phyloP scores from a whole-genome alignment of 2,113 vertebrate genomes.

The Sphyrna mokarran region DNA sequence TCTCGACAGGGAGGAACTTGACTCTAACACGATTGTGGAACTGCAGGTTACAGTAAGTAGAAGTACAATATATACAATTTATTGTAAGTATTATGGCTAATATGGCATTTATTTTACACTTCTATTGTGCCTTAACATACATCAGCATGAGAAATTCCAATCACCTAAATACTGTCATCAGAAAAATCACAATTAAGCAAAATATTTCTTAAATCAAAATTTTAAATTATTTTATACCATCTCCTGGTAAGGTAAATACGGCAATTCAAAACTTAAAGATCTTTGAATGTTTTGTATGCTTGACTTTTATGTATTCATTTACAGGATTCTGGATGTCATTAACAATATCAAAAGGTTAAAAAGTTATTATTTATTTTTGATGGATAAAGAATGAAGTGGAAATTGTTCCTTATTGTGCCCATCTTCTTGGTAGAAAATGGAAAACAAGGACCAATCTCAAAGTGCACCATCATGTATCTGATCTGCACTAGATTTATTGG shows the following conservation, averaged over 20 bases:
- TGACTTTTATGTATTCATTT: not conserved
- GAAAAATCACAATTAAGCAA: not conserved
- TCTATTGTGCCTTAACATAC: not conserved
- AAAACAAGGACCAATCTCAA: not conserved
- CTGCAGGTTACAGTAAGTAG: conserved; percentile 66
- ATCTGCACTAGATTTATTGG: not conserved
- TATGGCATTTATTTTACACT: not conserved
- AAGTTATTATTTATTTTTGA: not conserved
- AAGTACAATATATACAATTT: not conserved
- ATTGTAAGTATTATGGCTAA: not conserved
- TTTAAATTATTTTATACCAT: not conserved
- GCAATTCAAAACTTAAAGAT: not conserved
- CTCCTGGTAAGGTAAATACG: not conserved
- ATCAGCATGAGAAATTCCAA: not conserved
- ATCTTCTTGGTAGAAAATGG: not conserved
- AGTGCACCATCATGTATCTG: not conserved
- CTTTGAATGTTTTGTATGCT: not conserved
- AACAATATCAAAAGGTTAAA: not conserved
- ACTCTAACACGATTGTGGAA: conserved; percentile 49
- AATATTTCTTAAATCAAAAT: not conserved
- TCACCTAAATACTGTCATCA: not conserved
- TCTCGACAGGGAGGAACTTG: conserved; percentile 70
- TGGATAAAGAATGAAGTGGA: not conserved
- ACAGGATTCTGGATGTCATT: not conserved
- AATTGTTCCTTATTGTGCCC: not conserved